These are phyloP conservation scores for Drosophila barbarae DNA, from an alignment of 2,888 invertebrate species.

Conservation along the genomic window DNA sequence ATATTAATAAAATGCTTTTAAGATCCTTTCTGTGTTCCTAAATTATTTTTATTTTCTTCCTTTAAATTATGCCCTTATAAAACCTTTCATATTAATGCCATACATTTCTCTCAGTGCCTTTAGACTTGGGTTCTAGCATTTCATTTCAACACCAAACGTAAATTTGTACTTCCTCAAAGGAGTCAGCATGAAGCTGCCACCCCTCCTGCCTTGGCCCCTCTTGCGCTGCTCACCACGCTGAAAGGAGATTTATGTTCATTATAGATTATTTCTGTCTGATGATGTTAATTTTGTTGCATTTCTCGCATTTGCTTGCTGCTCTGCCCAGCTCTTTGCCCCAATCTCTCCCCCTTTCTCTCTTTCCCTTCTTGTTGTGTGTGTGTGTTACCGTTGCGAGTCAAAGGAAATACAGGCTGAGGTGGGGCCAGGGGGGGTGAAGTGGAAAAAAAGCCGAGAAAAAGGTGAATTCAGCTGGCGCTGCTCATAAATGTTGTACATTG, in stretches of 20 bases:
- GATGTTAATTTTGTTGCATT: slow-evolving; percentile 75
- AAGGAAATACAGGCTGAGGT: slow-evolving; percentile 60
- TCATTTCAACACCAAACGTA: slow-evolving; percentile 74
- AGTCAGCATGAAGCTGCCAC: slow-evolving; percentile 34
- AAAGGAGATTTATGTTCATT: slow-evolving; percentile 74
- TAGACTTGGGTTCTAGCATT: slow-evolving; percentile 56
- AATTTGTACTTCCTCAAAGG: slow-evolving; percentile 72
- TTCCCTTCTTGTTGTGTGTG: slow-evolving; percentile 7
- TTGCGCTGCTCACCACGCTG: slow-evolving; percentile 26
- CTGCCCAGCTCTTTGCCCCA: neutral
- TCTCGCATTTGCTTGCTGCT: slow-evolving; percentile 69
- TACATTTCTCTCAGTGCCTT: slow-evolving; percentile 19
- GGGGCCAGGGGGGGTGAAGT: slow-evolving; percentile 35
- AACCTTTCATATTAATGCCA: no score
- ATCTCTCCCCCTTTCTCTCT: neutral
- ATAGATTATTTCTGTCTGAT: slow-evolving; percentile 75
- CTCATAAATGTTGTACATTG: slow-evolving; percentile 66
- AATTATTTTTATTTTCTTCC: neutral
- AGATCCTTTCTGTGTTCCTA: neutral
- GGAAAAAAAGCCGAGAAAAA: slow-evolving; percentile 6
- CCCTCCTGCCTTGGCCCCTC: neutral
- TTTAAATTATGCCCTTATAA: neutral
- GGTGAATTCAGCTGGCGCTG: slow-evolving; percentile 49
- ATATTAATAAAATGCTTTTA: neutral
- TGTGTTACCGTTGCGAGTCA: slow-evolving; percentile 45